Percentiles rank a stretch among this genome's conserved stretches.
Evolutionary conservation across 2,888 invertebrate species (phyloP).

Genomic region (Sarcophaga subvicina): DNA sequence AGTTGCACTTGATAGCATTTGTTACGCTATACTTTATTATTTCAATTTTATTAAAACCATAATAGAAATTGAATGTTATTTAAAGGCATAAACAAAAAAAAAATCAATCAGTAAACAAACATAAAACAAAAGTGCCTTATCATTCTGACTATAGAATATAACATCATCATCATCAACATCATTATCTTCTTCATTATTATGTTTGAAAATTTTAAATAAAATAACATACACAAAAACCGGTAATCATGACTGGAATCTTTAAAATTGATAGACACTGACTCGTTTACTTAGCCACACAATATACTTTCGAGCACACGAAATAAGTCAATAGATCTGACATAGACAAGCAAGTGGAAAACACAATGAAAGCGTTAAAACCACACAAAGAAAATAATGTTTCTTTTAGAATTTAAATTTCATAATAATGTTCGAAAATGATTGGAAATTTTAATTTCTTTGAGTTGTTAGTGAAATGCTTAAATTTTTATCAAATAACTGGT

Average conservation of each 20-base stretch:
- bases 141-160: background rate
- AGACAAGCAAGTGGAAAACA: background rate
- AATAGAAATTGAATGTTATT: background rate
- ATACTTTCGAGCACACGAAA: background rate
- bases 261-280: too few species aligned
- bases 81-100: too few species aligned
- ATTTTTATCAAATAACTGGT: background rate
- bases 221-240: background rate
- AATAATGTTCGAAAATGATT: background rate
- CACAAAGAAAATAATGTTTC: too few species aligned
- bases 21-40: background rate
- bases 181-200: background rate
- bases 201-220: background rate
- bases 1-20: background rate
- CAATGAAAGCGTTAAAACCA: background rate
- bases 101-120: background rate
- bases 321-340: background rate
- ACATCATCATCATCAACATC: too few species aligned
- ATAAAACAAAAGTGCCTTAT: too few species aligned
- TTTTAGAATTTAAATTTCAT: background rate
- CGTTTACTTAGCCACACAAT: background rate
- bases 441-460: background rate
- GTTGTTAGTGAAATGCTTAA: background rate
- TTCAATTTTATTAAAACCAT: too few species aligned
- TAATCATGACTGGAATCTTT: slow-evolving; percentile 20